Evolutionary conservation across 2,888 invertebrate species (phyloP).

Genomic region (Andrena chrysosceles): DNA sequence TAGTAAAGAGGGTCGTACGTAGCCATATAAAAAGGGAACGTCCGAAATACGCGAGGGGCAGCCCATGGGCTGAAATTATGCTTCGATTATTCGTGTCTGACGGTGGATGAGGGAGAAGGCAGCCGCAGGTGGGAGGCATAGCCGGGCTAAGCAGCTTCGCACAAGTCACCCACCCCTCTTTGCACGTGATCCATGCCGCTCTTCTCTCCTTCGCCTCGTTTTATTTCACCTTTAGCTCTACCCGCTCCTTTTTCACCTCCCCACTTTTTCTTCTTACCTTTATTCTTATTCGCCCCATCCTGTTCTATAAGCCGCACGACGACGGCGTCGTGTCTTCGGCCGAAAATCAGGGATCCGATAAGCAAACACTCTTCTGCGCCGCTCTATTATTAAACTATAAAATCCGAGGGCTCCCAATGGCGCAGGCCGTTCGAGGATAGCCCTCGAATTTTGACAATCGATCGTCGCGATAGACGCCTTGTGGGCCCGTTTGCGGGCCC

Average conservation of each 20-base stretch:
- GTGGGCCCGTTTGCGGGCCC: not conserved
- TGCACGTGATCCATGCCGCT: constrained; percentile 58
- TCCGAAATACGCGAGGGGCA: constrained; percentile 69
- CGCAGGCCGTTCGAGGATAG: constrained; percentile 46
- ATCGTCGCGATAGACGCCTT: constrained; percentile 5
- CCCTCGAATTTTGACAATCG: constrained; percentile 34
- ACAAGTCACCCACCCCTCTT: constrained; percentile 59
- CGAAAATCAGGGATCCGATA: constrained; percentile 75
- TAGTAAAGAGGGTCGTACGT: constrained; percentile 31
- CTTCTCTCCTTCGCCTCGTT: constrained; percentile 44
- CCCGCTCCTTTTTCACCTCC: constrained; percentile 30
- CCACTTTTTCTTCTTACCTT: constrained; percentile 45
- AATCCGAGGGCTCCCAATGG: constrained; percentile 67
- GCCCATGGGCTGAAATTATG: constrained; percentile 72
- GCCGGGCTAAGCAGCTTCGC: constrained; percentile 50
- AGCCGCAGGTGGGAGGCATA: constrained; percentile 62
- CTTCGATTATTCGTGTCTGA: constrained; percentile 70
- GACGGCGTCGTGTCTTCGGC: constrained; percentile 66
- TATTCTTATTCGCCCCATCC: constrained; percentile 31
- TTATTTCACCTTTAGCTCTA: constrained; percentile 38
- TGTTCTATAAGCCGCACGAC: constrained; percentile 51
- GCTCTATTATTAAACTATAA: constrained; percentile 81
- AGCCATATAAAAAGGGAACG: constrained; percentile 43
- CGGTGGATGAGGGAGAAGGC: constrained; percentile 38
- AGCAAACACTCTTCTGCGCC: constrained; percentile 78